Base-by-base conservation (phyloP, 2,888 invertebrate genomes). In the Tricholauxania praeusta region DNA sequence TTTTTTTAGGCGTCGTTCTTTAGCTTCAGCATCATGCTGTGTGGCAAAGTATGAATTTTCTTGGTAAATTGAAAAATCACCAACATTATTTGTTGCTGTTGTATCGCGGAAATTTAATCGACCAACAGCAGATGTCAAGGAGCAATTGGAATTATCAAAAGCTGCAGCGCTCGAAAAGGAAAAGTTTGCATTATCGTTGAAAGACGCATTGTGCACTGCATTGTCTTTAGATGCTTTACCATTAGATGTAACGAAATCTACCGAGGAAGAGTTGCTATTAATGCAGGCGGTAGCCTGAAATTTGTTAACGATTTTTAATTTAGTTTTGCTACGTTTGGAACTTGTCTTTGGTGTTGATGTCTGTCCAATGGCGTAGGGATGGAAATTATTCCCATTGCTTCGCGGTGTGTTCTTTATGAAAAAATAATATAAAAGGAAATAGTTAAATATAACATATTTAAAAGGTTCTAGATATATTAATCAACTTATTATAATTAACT, bases 11-110 rank as follows among this genome's bases (percentile, higher is more conserved):
- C 87, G 84, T n/a, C 80, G 81, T 72, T 86, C 83, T 74, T 85
- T 85, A 2, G 86, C 82, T 70, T 87, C 87, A 2, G 81, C 81
- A 67, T 87, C 86, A 68, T 87, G 83, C 64, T 87, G 88, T 0
- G 87, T 84, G 22, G 85, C 84, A 77, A 88, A 88, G 73, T 85
- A 88, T 4, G 87, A 87, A 72, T 87, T 88, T 74, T 88, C 87
- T 69, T 87, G 87, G 72, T 84, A 87, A 14, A 86, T 87, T 28
- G 85, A 85, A 70, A 86, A 84, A 64, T 87, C 87, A 49, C 84
- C 82, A 15, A 83, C 80, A 48, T 82, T 75, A 22, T 71, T 71
- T 32, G 76, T 79, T 48, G 72, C 74, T 39, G 78, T 75, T 4
- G 81, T 79, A 72, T 85, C 85, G 12, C 84, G 83, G 71, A 85